Conservation (phyloP, 2,113 vertebrate genomes). For the Platysternon megacephalum region DNA sequence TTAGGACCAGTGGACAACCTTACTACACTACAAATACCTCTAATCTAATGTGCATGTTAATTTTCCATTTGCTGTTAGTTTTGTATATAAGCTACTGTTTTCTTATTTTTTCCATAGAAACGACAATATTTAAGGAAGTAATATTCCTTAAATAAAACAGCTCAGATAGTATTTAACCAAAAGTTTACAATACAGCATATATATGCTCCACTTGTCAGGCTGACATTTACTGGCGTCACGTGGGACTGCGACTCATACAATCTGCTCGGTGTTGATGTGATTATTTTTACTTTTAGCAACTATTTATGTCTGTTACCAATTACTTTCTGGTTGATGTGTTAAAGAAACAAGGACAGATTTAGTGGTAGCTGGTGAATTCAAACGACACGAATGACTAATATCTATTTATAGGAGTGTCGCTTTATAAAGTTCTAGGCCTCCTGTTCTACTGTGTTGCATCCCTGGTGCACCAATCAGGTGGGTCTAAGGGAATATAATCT, state of each 20-base stretch:
- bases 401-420: accelerated
- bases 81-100: background rate
- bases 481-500: background rate
- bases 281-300: background rate
- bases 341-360: background rate
- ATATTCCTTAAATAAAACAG: accelerated
- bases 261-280: background rate
- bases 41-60: background rate
- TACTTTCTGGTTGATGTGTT: background rate
- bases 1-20: accelerated
- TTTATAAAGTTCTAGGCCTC: background rate
- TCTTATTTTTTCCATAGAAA: background rate
- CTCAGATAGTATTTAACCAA: accelerated
- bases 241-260: accelerated
- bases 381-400: background rate
- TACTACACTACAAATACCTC: background rate
- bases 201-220: background rate
- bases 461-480: background rate
- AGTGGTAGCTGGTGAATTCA: background rate
- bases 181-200: background rate
- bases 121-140: background rate
- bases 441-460: background rate
- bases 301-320: background rate
- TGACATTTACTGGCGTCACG: accelerated
- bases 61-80: background rate